A percentile compares a stretch with the other conserved stretches of the same genome.
phyloP scores from a whole-genome alignment of 2,888 invertebrate species.

The Chesias legatella region DNA sequence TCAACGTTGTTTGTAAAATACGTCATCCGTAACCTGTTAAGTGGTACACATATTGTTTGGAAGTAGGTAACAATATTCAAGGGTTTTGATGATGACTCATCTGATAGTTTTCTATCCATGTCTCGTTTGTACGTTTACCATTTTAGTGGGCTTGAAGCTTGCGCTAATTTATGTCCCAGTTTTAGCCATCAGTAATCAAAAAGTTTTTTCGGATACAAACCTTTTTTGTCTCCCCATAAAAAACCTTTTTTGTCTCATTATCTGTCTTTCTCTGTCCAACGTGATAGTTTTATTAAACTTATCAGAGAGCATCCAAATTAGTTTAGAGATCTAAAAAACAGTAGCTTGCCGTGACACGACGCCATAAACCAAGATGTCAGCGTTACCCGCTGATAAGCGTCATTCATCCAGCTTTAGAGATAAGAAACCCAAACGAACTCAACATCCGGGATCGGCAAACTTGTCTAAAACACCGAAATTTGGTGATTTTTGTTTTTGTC shows the following conservation, averaged over 20 bases:
- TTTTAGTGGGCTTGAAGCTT: too few species aligned
- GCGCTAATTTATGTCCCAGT: too few species aligned
- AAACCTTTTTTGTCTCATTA: too few species aligned
- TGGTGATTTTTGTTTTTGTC: slow-evolving; percentile 40
- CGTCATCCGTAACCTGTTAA: slow-evolving; percentile 36
- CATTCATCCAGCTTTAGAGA: slow-evolving; percentile 60
- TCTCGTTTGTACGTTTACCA: too few species aligned
- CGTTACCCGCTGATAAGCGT: slow-evolving; percentile 62
- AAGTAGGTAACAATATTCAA: too few species aligned
- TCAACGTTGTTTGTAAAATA: slow-evolving; percentile 59
- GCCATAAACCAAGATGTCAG: slow-evolving; percentile 57
- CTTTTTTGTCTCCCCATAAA: too few species aligned
- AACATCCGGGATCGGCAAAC: slow-evolving; percentile 67
- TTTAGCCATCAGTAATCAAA: too few species aligned
- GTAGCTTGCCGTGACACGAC: slow-evolving; percentile 47
- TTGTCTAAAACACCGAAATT: slow-evolving; percentile 33
- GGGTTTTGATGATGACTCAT: too few species aligned
- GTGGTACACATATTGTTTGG: neutral
- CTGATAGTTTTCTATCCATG: neutral
- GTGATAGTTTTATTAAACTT: too few species aligned
- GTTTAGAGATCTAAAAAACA: slow-evolving; percentile 41
- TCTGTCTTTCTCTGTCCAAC: too few species aligned
- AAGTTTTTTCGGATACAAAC: too few species aligned
- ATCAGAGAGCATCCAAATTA: neutral
- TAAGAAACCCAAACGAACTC: slow-evolving; percentile 57